A percentile compares a stretch with the other conserved stretches of the same genome.
Conservation (phyloP, 2,888 invertebrate species). For the Leptura quadrifasciata region DNA sequence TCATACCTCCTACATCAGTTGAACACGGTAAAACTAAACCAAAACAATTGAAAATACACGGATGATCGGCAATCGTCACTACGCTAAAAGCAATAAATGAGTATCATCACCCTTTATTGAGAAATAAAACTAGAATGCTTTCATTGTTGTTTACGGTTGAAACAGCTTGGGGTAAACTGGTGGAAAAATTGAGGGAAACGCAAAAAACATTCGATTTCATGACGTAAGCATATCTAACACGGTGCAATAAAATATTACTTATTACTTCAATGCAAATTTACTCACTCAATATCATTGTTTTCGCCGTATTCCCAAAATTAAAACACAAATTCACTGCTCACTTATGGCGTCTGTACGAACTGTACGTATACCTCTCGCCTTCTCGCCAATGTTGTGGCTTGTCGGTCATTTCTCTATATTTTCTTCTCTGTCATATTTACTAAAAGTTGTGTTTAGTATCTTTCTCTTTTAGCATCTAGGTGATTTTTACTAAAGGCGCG, state of each 20-base stretch:
- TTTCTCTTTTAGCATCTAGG: constrained; percentile 28
- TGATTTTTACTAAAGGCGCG: constrained; percentile 44
- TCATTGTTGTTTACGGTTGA: constrained; percentile 57
- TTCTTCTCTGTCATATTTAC: constrained; percentile 38
- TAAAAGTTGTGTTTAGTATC: constrained; percentile 25
- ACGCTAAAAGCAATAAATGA: constrained; percentile 12
- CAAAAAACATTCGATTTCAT: background rate
- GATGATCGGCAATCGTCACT: background rate
- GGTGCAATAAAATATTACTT: background rate
- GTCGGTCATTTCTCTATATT: constrained; percentile 53
- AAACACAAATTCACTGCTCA: constrained; percentile 63
- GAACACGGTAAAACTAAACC: constrained; percentile 16
- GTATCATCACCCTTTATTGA: background rate
- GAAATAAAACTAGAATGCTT: constrained; percentile 16
- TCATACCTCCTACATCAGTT: background rate
- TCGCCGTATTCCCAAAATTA: constrained; percentile 57
- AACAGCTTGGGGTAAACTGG: constrained; percentile 68
- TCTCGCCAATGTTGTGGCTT: constrained; percentile 44
- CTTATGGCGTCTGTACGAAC: constrained; percentile 66
- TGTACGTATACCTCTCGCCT: constrained; percentile 38
- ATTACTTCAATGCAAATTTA: constrained; percentile 43
- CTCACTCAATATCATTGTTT: constrained; percentile 66
- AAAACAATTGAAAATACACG: constrained; percentile 17
- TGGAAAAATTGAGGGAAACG: constrained; percentile 52
- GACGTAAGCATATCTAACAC: constrained; percentile 6